Percentiles rank a stretch among this genome's conserved stretches.
Conservation (phyloP, 2,888 invertebrate species). For the Lacanobia oleracea region DNA sequence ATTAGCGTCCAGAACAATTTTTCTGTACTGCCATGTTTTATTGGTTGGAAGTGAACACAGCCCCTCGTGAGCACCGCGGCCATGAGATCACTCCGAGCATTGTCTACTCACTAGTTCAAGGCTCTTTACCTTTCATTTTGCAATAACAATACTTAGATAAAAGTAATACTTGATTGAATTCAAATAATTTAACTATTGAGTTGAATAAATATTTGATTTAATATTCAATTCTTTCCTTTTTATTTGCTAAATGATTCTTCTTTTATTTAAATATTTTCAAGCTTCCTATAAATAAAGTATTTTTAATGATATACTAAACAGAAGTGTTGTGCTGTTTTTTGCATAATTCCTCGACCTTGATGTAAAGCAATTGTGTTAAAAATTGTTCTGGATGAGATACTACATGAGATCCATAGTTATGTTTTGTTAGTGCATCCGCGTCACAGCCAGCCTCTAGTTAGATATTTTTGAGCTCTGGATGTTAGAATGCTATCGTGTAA, state of each 20-base stretch:
- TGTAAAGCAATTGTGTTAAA: slow-evolving; percentile 72
- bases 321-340: slow-evolving; percentile 55
- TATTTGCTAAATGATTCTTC: slow-evolving; percentile 16
- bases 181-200: slow-evolving; percentile 14
- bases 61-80: neutral
- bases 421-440: slow-evolving; percentile 86
- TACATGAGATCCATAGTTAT: slow-evolving; percentile 77
- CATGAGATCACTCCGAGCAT: neutral
- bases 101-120: slow-evolving; percentile 4
- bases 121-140: slow-evolving; percentile 9
- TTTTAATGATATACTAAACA: slow-evolving; percentile 12
- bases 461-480: slow-evolving; percentile 80
- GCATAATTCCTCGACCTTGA: slow-evolving; percentile 78
- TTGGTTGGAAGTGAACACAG: slow-evolving; percentile 34
- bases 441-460: slow-evolving; percentile 82
- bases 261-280: slow-evolving; percentile 36
- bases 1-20: slow-evolving; percentile 76
- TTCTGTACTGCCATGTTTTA: slow-evolving; percentile 60
- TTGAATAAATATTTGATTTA: slow-evolving; percentile 22
- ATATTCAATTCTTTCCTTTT: neutral
- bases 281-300: slow-evolving; percentile 30
- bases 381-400: slow-evolving; percentile 88
- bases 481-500: slow-evolving; percentile 74
- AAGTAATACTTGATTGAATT: slow-evolving; percentile 15
- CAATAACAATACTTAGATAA: slow-evolving; percentile 9